phyloP scores from a whole-genome alignment of 2,888 invertebrate species.

The Mimachlamys varia region DNA sequence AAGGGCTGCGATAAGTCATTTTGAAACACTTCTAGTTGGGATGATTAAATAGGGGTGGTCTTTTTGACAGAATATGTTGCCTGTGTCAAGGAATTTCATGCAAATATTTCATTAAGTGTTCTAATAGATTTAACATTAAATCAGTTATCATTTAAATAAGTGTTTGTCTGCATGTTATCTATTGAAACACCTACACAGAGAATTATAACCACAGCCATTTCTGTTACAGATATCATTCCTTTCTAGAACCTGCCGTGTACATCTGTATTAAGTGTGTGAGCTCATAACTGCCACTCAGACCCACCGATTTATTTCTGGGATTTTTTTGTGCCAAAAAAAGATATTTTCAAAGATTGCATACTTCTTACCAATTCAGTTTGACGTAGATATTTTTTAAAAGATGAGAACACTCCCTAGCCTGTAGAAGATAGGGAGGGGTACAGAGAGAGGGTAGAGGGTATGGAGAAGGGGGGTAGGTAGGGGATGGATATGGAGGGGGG shows the following conservation, averaged over 20 bases:
- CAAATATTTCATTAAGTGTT: too few relatives aligned
- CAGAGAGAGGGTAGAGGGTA: background rate
- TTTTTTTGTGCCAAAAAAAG: background rate
- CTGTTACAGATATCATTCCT: background rate
- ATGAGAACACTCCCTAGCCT: background rate
- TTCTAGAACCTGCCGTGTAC: background rate
- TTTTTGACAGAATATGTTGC: too few relatives aligned
- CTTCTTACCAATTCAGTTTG: background rate
- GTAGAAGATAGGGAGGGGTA: background rate
- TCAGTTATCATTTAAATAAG: too few relatives aligned
- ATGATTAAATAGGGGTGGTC: too few relatives aligned
- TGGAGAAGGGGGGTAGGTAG: too few relatives aligned
- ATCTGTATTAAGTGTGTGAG: background rate
- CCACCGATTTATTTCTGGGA: background rate
- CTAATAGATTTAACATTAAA: too few relatives aligned
- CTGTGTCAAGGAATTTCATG: too few relatives aligned
- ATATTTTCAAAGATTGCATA: background rate
- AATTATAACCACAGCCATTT: background rate
- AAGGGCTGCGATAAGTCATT: too few relatives aligned
- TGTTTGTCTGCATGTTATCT: background rate
- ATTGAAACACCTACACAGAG: too few relatives aligned
- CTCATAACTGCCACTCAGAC: background rate
- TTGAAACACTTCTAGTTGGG: too few relatives aligned
- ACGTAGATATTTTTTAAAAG: background rate
- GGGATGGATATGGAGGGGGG: too few relatives aligned